A percentile compares a stretch with the other conserved stretches of the same genome.
Conservation (phyloP, 2,888 invertebrate species). For the Pogonocherus hispidulus region DNA sequence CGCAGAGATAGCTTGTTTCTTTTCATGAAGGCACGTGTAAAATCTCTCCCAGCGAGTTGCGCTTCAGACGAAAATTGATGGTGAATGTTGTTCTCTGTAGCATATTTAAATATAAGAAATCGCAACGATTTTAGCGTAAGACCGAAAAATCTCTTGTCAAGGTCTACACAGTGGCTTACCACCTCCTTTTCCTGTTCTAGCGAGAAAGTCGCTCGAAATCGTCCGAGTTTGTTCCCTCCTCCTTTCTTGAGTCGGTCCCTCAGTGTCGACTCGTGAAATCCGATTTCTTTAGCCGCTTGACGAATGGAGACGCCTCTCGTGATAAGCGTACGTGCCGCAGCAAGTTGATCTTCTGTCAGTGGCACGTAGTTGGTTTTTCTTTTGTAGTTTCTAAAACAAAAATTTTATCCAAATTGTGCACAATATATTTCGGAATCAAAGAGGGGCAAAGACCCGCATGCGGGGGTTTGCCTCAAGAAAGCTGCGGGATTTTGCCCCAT, state of each 20-base stretch:
- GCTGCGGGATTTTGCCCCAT: slow-evolving; percentile 29
- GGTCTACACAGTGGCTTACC: slow-evolving; percentile 20
- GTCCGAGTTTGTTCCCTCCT: slow-evolving; percentile 18
- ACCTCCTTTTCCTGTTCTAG: slow-evolving; percentile 23
- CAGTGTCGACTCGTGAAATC: slow-evolving; percentile 21
- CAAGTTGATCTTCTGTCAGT: no score
- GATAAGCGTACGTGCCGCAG: no score
- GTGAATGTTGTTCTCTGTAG: slow-evolving; percentile 5
- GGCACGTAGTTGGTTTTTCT: no score
- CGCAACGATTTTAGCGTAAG: slow-evolving; percentile 20
- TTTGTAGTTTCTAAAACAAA: slow-evolving; percentile 7
- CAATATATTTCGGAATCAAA: neutral
- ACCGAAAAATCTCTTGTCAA: slow-evolving; percentile 14
- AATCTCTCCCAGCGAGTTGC: slow-evolving; percentile 16
- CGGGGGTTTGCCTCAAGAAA: slow-evolving; percentile 15
- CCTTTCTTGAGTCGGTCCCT: slow-evolving; percentile 30
- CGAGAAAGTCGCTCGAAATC: no score
- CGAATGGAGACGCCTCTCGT: slow-evolving; percentile 24
- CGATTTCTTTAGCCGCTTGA: slow-evolving; percentile 25
- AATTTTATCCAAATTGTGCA: neutral
- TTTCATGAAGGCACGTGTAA: slow-evolving; percentile 15
- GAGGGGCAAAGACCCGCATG: slow-evolving; percentile 4
- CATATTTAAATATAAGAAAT: slow-evolving; percentile 13
- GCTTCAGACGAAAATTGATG: slow-evolving; percentile 3
- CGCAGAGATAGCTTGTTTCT: slow-evolving; percentile 5